Percentiles rank a stretch among this genome's conserved stretches.
These are phyloP conservation scores for Ceratina japonica DNA, from an alignment of 1,140 invertebrate genomes.

Conservation along the genomic window DNA sequence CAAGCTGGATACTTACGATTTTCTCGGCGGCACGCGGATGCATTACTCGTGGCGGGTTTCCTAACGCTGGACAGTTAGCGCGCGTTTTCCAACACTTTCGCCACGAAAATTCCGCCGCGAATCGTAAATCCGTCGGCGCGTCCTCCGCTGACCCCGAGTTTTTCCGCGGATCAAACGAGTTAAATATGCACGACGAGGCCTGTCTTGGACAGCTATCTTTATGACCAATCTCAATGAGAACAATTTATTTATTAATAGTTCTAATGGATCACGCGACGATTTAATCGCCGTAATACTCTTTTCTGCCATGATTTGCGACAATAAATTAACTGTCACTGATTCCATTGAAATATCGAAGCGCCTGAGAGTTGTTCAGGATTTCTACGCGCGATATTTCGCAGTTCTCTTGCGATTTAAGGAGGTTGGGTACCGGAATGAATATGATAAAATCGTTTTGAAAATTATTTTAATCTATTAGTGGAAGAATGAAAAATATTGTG, in stretches of 20 bases:
- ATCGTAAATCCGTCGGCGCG: constrained; percentile 21
- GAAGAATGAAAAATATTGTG: no score
- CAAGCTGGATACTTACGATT: constrained; percentile 56
- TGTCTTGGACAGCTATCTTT: not conserved
- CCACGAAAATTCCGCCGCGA: not conserved
- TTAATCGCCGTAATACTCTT: not conserved
- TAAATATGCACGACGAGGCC: constrained; percentile 1
- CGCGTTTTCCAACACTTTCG: constrained; percentile 58
- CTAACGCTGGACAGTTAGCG: constrained; percentile 51
- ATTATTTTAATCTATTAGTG: no score
- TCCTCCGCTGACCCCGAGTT: no score
- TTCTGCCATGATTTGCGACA: not conserved
- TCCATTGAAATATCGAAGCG: no score
- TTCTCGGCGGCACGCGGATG: constrained; percentile 56
- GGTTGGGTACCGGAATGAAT: no score
- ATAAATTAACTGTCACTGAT: not conserved
- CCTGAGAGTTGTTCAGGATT: not conserved
- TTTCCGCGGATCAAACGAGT: not conserved
- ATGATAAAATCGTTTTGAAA: no score
- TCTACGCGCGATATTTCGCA: not conserved
- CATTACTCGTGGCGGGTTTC: constrained; percentile 57
- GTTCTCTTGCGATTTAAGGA: no score
- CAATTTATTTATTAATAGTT: constrained; percentile 32
- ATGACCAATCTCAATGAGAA: constrained; percentile 14
- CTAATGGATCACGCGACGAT: constrained; percentile 19